Evolutionary conservation across 2,888 invertebrate genomes (phyloP).

Genomic region (Xanthorhoe spadicearia): DNA sequence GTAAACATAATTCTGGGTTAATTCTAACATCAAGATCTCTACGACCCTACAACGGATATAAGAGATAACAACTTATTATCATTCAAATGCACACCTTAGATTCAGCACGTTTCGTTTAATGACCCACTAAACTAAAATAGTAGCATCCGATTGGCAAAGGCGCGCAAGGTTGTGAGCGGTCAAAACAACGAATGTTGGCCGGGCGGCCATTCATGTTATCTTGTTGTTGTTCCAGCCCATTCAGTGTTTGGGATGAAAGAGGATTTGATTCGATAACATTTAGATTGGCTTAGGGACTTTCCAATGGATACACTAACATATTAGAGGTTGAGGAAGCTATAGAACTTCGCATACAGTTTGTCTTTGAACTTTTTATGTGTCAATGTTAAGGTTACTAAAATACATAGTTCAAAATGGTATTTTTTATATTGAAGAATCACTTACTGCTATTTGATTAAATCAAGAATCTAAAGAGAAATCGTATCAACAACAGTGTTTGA

Average conservation of each 20-base stretch:
- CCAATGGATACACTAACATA: conserved; percentile 1
- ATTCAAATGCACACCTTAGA: conserved; percentile 37
- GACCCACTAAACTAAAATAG: conserved; percentile 74
- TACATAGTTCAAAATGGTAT: background rate
- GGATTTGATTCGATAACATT: conserved; percentile 21
- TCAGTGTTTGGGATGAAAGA: conserved; percentile 25
- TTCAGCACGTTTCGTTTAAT: conserved; percentile 62
- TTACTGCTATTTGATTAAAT: no score
- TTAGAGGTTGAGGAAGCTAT: background rate
- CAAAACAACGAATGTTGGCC: conserved; percentile 53
- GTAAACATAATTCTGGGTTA: background rate
- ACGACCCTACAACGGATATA: background rate
- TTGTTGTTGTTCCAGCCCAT: conserved; percentile 33
- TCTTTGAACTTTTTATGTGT: background rate
- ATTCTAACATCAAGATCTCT: background rate
- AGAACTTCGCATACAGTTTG: background rate
- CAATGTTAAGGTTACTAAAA: background rate
- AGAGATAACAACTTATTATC: conserved; percentile 18
- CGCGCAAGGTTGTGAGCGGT: conserved; percentile 64
- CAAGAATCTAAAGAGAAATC: no score
- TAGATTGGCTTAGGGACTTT: conserved; percentile 9
- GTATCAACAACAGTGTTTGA: no score
- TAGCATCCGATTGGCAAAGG: conserved; percentile 66
- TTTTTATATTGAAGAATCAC: no score
- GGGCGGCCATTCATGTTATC: conserved; percentile 54